Conservation (phyloP, 1,140 invertebrate genomes). For the Heterodera schachtii region DNA sequence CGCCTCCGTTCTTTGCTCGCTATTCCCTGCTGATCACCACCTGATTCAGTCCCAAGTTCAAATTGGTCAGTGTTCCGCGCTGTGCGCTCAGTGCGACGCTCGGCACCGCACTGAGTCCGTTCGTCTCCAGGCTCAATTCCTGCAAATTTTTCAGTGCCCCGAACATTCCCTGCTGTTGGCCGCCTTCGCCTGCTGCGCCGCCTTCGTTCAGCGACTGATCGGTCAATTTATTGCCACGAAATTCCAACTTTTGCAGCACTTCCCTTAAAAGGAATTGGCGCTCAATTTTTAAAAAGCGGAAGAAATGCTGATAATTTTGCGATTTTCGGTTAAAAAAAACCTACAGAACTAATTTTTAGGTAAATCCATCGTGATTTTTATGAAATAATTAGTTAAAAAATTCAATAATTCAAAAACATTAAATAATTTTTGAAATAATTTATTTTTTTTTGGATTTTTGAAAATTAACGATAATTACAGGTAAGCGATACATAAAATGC, state of each 20-base stretch:
- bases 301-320: too few relatives aligned
- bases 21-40: conserved; percentile 29
- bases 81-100: conserved; percentile 60
- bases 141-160: conserved; percentile 56
- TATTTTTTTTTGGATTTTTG: too few relatives aligned
- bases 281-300: too few relatives aligned
- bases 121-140: conserved; percentile 65
- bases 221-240: conserved; percentile 59
- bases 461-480: too few relatives aligned
- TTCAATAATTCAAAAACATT: too few relatives aligned
- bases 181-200: not conserved
- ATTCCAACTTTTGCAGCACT: conserved; percentile 60
- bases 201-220: conserved; percentile 44
- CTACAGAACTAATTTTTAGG: too few relatives aligned
- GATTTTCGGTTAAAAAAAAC: too few relatives aligned
- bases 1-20: too few relatives aligned
- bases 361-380: too few relatives aligned
- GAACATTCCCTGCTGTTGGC: conserved; percentile 53
- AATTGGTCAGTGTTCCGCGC: conserved; percentile 55
- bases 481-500: too few relatives aligned
- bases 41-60: conserved; percentile 63
- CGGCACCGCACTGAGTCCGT: conserved; percentile 58
- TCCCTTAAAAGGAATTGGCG: conserved; percentile 22
- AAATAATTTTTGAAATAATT: too few relatives aligned
- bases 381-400: too few relatives aligned